Conservation (phyloP, 2,888 invertebrate species). For the Sympetrum striolatum region DNA sequence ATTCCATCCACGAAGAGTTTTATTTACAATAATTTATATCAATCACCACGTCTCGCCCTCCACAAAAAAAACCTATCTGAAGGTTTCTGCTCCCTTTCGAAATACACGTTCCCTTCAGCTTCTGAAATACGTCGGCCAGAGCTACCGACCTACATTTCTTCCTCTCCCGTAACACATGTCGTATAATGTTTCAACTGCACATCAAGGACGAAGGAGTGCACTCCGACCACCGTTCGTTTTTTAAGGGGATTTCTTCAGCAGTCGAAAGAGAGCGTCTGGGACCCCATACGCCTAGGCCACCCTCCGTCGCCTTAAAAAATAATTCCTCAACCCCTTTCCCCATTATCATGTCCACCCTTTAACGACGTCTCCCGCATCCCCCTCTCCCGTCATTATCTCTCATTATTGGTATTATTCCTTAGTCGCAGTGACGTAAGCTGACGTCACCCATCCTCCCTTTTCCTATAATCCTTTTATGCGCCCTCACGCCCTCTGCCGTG, state of each 20-base stretch:
- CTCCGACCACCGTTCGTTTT: neutral
- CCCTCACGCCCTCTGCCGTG: neutral
- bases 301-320: neutral
- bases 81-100: neutral
- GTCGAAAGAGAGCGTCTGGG: neutral
- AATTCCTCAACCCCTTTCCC: neutral
- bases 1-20: too few species aligned
- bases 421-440: slow-evolving; percentile 22
- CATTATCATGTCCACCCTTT: neutral
- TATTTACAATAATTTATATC: neutral
- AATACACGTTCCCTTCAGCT: too few species aligned
- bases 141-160: neutral
- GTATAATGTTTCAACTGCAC: neutral
- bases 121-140: neutral
- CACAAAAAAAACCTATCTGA: neutral
- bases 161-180: neutral
- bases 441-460: neutral
- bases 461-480: neutral
- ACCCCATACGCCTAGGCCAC: neutral
- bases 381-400: slow-evolving; percentile 4
- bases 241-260: neutral
- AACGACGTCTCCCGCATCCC: slow-evolving; percentile 35
- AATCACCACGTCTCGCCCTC: neutral
- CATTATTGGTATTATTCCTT: slow-evolving; percentile 21
- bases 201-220: too few species aligned